Evolutionary conservation across 2,113 vertebrate genomes (phyloP), one percentile per base, ranked within the genome.

Genomic region (Etheostoma spectabile): DNA sequence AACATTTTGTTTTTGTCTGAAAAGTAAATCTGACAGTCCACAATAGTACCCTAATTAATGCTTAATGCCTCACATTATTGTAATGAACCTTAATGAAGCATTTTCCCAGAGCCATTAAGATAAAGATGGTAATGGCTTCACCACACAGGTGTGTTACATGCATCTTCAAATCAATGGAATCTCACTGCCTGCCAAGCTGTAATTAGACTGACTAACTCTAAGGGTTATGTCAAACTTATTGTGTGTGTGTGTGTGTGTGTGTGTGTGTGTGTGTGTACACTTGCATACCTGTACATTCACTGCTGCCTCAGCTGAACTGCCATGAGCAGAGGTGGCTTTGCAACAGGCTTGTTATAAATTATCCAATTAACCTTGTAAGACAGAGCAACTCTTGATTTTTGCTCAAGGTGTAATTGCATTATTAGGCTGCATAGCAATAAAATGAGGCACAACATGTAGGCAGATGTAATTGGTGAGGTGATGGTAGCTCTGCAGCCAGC

Each of bases 71-170:
- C 81, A 83, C 85, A 91, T 90, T 82, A 93, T 88, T 91, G 73
- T 93, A 93, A 93, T 92, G 91, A 92, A 77, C 75, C 82, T 86
- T 93, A 94, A 95, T 94, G 91, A 94, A 90, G 87, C 89, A 88
- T 92, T 94, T 92, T 92, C 82, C 80, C 86, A 76, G 78, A 88
- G 86, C 88, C 88, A 91, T 93, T 94, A 89, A 87, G 92, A 94
- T 91, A 86, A 88, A 87, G 81, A 89, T 83, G 78, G 63, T 91
- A 91, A 94, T 92, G 86, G 90, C 92, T 92, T 92, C 86, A 74
- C 82, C 78, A 88, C 84, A 89, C 91, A 95, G 93, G 92, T 95
- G 91, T 85, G 88, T 81, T 76, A 88, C 84, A 91, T 92, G 87
- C 84, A 91, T 93, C 91, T 93, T 88, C 85, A 92, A 92, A 95